These are phyloP conservation scores for Xyrichtys novacula DNA, from an alignment of 2,797 vertebrate species.

Conservation along the genomic window DNA sequence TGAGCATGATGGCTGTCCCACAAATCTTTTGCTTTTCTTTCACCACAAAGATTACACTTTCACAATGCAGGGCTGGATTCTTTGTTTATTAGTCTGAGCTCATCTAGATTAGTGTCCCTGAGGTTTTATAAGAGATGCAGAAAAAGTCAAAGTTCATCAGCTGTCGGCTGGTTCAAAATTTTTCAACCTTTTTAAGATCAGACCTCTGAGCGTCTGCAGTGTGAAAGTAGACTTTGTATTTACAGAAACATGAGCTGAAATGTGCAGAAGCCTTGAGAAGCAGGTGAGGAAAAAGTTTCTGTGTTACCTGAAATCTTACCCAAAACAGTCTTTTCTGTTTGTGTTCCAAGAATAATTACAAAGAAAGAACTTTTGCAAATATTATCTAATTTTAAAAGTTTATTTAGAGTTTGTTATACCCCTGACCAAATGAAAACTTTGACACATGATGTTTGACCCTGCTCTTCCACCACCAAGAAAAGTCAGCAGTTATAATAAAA, in stretches of 20 bases:
- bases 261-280: background rate
- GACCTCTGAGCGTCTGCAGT: background rate
- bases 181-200: background rate
- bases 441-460: too few species aligned
- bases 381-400: too few species aligned
- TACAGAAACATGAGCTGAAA: background rate
- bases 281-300: background rate
- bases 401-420: too few species aligned
- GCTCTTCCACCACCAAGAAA: too few species aligned
- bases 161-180: background rate
- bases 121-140: background rate
- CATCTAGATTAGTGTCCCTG: background rate
- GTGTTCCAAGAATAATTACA: too few species aligned
- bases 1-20: slow-evolving; percentile 5
- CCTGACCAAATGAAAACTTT: too few species aligned
- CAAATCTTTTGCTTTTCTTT: background rate
- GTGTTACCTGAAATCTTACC: background rate
- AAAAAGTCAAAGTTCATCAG: background rate
- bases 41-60: background rate
- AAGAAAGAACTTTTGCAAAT: too few species aligned
- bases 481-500: too few species aligned
- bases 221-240: slow-evolving; percentile 7
- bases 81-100: background rate
- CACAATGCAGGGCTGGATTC: slow-evolving; percentile 25
- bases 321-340: too few species aligned